These are phyloP conservation scores for Metopolophium dirhodum DNA, from an alignment of 1,140 invertebrate genomes.

Conservation along the genomic window DNA sequence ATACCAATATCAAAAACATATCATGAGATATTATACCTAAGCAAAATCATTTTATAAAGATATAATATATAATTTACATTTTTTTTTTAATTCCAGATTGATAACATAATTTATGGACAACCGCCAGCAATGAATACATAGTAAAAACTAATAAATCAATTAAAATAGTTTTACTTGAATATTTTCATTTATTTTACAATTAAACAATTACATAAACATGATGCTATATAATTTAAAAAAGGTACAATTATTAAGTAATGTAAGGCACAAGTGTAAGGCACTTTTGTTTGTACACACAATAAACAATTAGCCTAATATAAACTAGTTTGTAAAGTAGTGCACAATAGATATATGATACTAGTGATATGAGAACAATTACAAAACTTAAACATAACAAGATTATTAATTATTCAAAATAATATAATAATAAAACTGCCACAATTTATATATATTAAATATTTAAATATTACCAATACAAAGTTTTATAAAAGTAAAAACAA, in stretches of 20 bases:
- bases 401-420: background rate
- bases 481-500: conserved; percentile 3
- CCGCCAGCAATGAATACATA: background rate
- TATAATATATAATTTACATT: background rate
- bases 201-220: background rate
- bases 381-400: conserved; percentile 39
- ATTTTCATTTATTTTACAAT: background rate
- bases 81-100: conserved; percentile 35
- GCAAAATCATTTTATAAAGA: background rate
- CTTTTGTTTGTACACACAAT: background rate
- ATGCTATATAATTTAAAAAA: background rate
- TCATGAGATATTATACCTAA: too few relatives aligned
- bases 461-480: background rate
- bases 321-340: background rate
- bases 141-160: background rate
- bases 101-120: background rate
- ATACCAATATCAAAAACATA: too few relatives aligned
- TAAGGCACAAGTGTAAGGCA: conserved; percentile 52
- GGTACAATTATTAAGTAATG: conserved; percentile 20
- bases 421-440: background rate
- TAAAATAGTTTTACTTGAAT: background rate
- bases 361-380: conserved; percentile 10
- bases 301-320: background rate
- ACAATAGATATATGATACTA: background rate
- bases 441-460: background rate